phyloP scores from a whole-genome alignment of 53 echinoderm and acorn worm species.

The Patiria pectinifera region DNA sequence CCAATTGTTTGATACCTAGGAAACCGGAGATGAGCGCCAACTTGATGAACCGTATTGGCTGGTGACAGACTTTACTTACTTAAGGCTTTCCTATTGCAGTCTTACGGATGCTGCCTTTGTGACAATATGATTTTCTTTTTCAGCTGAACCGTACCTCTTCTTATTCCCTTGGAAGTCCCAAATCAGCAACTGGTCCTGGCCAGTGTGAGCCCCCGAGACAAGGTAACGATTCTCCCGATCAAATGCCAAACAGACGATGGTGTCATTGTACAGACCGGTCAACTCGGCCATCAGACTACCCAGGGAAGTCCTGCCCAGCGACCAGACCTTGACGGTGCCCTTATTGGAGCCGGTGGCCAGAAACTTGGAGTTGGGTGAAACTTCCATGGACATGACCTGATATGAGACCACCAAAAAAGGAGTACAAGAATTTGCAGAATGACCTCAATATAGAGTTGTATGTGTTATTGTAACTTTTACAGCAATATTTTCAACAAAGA shows the following conservation, averaged over 20 bases:
- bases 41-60: too few species aligned
- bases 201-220: constrained; percentile 67
- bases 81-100: too few species aligned
- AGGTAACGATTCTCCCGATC: constrained; percentile 60
- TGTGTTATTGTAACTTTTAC: too few species aligned
- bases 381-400: constrained; percentile 52
- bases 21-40: too few species aligned
- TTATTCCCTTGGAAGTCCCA: constrained; percentile 73
- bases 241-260: constrained; percentile 72
- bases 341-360: constrained; percentile 72
- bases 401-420: neutral
- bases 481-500: too few species aligned
- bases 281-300: constrained; percentile 68
- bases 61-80: too few species aligned
- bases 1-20: too few species aligned
- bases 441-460: too few species aligned
- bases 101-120: too few species aligned
- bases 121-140: neutral
- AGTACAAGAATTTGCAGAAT: too few species aligned
- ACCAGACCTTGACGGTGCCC: constrained; percentile 77
- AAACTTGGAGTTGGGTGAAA: constrained; percentile 57
- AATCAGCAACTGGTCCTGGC: constrained; percentile 75
- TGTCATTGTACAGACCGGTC: constrained; percentile 59
- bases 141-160: constrained; percentile 43
- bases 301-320: constrained; percentile 45